Evolutionary conservation across 2,797 vertebrate genomes (phyloP), one percentile per base, ranked within the genome.

Genomic region (Cossypha caffra): DNA sequence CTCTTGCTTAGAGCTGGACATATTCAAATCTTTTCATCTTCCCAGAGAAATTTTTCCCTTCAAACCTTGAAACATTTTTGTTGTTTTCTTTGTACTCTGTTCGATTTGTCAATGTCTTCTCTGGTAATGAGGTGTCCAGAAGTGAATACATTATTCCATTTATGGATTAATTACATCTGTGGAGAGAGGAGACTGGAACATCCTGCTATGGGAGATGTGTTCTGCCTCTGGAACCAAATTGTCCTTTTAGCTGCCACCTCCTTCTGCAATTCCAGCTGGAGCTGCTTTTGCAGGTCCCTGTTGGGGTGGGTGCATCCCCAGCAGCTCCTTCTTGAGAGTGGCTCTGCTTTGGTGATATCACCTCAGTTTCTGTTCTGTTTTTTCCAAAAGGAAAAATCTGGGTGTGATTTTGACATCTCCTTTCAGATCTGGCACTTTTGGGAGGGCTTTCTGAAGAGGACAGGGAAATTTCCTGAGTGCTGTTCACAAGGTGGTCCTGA

Each of bases 81-180:
- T 96, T 96, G 88, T 96, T 96, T 94, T 91, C 93, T 96, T 91
- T 93, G 95, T 94, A 84, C 64, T 89, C 81, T 13, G 33, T 54
- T 95, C 91, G 23, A 88, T 96, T 96, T 93, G 91, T 96, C 96
- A 95, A 7, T 88, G 94, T 91, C 91, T 96, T 72, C 88, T 77
- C 92, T 91, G 88, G 78, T 97, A 96, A 96, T 96, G 95, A 96
- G 86, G 95, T 96, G 95, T 93, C 95, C 94, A 95, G 94, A 96
- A 97, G 66, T 93, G 94, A 92, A 96, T 95, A 81, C 78, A 90
- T 97, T 93, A 96, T 95, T 91, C 92, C 92, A 83, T 95, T 94
- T 95, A 92, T 95, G 94, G 95, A 95, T 92, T 97, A 96, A 97
- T 96, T 96, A 96, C 72, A 77, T 80, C 81, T 96, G 82, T 50